Conservation (phyloP, 2,888 invertebrate genomes). For the Chaitophorus viminalis region DNA sequence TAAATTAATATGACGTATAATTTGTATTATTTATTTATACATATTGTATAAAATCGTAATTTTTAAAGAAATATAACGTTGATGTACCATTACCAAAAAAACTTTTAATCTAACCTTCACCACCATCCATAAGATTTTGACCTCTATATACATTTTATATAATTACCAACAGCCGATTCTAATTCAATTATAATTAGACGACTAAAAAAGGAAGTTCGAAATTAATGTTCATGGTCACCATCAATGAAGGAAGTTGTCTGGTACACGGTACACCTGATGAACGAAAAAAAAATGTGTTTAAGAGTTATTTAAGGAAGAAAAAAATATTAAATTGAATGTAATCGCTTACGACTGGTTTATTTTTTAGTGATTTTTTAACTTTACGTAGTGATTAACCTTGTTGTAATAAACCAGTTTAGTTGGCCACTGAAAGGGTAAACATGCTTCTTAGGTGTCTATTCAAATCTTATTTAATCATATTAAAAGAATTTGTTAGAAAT, state of each 20-base stretch:
- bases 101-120: constrained; percentile 45
- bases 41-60: not conserved
- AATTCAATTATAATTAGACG: constrained; percentile 54
- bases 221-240: constrained; percentile 51
- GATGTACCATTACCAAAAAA: constrained; percentile 25
- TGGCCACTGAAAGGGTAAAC: constrained; percentile 43
- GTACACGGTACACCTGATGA: constrained; percentile 20
- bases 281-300: constrained; percentile 34
- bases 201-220: constrained; percentile 47
- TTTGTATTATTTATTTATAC: no score
- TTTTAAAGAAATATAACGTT: not conserved
- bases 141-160: constrained; percentile 40
- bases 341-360: constrained; percentile 48
- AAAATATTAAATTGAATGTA: constrained; percentile 48
- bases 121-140: constrained; percentile 28
- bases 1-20: no score
- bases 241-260: constrained; percentile 18
- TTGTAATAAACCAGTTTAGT: constrained; percentile 58
- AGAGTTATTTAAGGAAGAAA: constrained; percentile 45
- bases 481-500: constrained; percentile 42
- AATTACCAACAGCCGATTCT: constrained; percentile 37
- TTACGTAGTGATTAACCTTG: constrained; percentile 54
- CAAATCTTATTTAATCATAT: constrained; percentile 50
- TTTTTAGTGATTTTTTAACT: constrained; percentile 37
- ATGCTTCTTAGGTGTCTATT: constrained; percentile 35